Evolutionary conservation across 2,888 invertebrate species (phyloP).

Genomic region (Synergus gifuensis): DNA sequence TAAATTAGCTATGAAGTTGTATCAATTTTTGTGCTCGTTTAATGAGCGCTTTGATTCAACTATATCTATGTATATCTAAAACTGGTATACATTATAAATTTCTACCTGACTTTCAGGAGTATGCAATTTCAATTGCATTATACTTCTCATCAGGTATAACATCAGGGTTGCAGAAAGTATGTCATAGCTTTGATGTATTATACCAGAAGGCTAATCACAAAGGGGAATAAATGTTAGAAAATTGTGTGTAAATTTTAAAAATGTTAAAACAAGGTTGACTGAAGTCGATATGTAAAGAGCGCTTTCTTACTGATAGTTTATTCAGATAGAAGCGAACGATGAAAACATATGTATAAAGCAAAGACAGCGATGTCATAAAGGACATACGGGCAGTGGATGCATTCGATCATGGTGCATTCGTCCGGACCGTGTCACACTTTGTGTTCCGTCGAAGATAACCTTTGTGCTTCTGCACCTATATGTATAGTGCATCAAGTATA

Average conservation of each 20-base stretch:
- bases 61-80: too few relatives aligned
- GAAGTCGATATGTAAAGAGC: neutral
- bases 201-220: neutral
- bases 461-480: slow-evolving; percentile 17
- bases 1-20: too few relatives aligned
- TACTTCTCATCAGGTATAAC: too few relatives aligned
- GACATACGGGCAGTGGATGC: neutral
- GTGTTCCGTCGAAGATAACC: slow-evolving; percentile 4
- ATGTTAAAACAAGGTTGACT: neutral
- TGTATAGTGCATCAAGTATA: slow-evolving; percentile 29
- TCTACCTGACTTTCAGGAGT: too few relatives aligned
- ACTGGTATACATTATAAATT: too few relatives aligned
- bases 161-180: neutral
- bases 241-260: neutral
- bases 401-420: slow-evolving; percentile 28
- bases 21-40: too few relatives aligned
- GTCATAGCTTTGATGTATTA: neutral
- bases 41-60: too few relatives aligned
- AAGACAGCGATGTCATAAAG: slow-evolving; percentile 6
- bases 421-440: slow-evolving; percentile 40
- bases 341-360: slow-evolving; percentile 8
- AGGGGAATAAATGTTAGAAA: neutral
- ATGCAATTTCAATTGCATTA: too few relatives aligned
- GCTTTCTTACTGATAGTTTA: neutral
- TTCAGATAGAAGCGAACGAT: neutral